A percentile compares a stretch with the other conserved stretches of the same genome.
Conservation (phyloP, 2,888 invertebrate species). For the Acleris holmiana region DNA sequence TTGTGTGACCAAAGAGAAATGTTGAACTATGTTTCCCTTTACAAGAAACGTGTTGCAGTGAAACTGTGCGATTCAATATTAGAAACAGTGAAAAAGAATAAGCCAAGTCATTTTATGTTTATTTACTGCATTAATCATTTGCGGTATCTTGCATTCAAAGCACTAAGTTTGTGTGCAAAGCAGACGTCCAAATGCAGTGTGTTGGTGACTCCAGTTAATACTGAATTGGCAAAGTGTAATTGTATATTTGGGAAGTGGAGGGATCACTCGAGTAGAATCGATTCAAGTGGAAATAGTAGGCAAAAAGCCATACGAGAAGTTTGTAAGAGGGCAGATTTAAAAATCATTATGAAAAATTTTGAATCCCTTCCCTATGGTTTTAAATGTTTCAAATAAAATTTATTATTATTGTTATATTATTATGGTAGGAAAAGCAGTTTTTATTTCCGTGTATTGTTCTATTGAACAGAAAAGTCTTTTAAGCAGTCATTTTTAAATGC, state of each 20-base stretch:
- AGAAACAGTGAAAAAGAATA: constrained; percentile 60
- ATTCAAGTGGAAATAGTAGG: constrained; percentile 54
- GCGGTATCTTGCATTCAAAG: constrained; percentile 71
- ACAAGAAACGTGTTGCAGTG: constrained; percentile 72
- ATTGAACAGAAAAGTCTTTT: not conserved
- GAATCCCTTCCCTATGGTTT: constrained; percentile 62
- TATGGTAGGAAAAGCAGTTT: too few species aligned
- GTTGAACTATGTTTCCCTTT: constrained; percentile 58
- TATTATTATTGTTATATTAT: too few species aligned
- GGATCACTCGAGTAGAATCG: constrained; percentile 66
- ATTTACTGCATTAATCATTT: constrained; percentile 78
- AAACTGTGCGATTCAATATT: constrained; percentile 70
- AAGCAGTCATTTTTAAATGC: not conserved
- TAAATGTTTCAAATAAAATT: constrained; percentile 59
- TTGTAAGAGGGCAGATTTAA: constrained; percentile 66
- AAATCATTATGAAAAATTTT: constrained; percentile 61
- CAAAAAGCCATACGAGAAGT: constrained; percentile 58
- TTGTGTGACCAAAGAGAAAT: constrained; percentile 63
- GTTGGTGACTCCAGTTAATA: constrained; percentile 60
- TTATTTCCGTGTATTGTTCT: too few species aligned
- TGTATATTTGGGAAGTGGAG: constrained; percentile 76
- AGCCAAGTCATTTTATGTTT: constrained; percentile 58
- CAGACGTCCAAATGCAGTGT: constrained; percentile 66
- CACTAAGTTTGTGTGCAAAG: constrained; percentile 68
- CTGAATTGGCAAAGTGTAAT: constrained; percentile 68